Base-by-base conservation (phyloP, 2,113 vertebrate genomes). In the Nothobranchius furzeri region DNA sequence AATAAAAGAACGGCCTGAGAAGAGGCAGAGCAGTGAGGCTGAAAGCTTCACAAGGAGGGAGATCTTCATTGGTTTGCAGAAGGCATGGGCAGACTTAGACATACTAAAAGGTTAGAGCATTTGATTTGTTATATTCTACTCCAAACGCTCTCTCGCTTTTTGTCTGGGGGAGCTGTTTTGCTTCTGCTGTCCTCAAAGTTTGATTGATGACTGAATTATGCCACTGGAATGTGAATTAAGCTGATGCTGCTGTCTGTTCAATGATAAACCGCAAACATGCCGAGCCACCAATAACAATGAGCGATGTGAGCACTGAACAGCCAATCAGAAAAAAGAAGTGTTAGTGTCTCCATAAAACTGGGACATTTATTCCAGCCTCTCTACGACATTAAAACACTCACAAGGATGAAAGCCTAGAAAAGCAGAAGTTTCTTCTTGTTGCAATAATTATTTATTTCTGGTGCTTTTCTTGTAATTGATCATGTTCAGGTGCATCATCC, bases 71-170 rank as follows among this genome's bases (percentile, higher is more conserved):
- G 85, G 87, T 60, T 87, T 88, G 83, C 89, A 85, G 77, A 55
- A 55, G 61, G 84, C 82, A 85, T 87, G 79, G 80, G 82, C 83
- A 80, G 81, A 82, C 81, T 81, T 68, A 86, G 84, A 77, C 73
- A 30, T 70, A 80, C 84, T 88, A 85, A 91, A 90, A 91, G 88
- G 88, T 91, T 91, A 88, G 81, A 83, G 87, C 81, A 74, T 86
- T 88, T 90, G 89, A 91, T 88, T 90, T 91, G 88, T 90, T 85
- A 88, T 89, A 84, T 88, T 85, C 78, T 47, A 49, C 79, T 82
- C 65, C 68, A 71, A 87, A 70, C 69, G 78, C 71, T 65, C 63
- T 63, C 49, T 61, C n/a, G 64, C 77, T 75, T 62, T 85, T 71
- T 30, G 30, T 40, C 37, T 79, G 52, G 71, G 75, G 76, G 77